A percentile compares a stretch with the other conserved stretches of the same genome.
Conservation (phyloP, 2,888 invertebrate species). For the Calameuta filiformis region DNA sequence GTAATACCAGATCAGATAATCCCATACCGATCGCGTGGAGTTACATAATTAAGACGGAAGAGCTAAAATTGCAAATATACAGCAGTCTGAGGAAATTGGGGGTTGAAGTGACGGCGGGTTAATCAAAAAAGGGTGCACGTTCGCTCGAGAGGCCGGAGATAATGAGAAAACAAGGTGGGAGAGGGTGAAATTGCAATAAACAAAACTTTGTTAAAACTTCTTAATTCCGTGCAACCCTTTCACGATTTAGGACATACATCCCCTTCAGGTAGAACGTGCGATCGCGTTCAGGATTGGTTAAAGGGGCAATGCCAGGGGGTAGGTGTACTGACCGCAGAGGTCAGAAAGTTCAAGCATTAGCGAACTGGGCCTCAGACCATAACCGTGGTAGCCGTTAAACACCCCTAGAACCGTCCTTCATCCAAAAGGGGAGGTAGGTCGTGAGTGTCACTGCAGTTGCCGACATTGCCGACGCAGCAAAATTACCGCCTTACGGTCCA, state of each 20-base stretch:
- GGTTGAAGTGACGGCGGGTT: neutral
- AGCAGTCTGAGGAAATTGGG: neutral
- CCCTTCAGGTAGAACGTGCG: neutral
- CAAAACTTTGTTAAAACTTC: neutral
- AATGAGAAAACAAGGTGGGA: neutral
- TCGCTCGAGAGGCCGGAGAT: neutral
- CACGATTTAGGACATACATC: neutral
- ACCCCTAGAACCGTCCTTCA: neutral
- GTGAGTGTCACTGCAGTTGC: neutral
- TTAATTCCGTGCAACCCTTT: neutral
- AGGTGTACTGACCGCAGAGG: neutral
- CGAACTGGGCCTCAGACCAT: neutral
- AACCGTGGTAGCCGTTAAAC: neutral
- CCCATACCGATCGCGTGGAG: neutral
- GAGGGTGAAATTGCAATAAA: neutral
- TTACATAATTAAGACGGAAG: neutral
- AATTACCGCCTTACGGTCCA: neutral
- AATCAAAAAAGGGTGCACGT: conserved; percentile 2
- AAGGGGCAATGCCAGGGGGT: neutral
- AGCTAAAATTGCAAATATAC: neutral
- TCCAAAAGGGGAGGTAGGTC: neutral
- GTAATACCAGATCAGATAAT: neutral
- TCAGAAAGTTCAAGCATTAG: conserved; percentile 4
- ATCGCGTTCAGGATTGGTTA: neutral
- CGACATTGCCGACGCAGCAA: neutral